Evolutionary conservation across 2,797 vertebrate species (phyloP).

Genomic region (Danio choprae): DNA sequence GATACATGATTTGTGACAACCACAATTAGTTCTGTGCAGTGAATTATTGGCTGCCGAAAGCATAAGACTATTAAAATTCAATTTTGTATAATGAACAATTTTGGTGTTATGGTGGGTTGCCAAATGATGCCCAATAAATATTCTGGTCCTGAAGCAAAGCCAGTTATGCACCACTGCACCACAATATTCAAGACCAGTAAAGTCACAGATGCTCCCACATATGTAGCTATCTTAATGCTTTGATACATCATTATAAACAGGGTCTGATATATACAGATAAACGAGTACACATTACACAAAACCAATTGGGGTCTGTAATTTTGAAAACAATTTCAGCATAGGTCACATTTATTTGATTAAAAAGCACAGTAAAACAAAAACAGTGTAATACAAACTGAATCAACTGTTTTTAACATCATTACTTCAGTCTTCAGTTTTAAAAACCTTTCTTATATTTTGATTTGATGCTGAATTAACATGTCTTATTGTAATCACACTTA

Average conservation of each 20-base stretch:
- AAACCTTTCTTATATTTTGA: background rate
- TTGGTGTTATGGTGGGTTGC: slow-evolving; percentile 26
- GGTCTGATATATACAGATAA: background rate
- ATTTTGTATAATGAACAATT: slow-evolving; percentile 34
- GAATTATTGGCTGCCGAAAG: slow-evolving; percentile 35
- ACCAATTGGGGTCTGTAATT: background rate
- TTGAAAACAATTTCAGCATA: background rate
- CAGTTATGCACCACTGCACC: slow-evolving; percentile 11
- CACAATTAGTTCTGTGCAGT: background rate
- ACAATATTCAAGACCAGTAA: background rate
- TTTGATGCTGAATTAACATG: background rate
- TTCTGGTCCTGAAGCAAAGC: slow-evolving; percentile 28
- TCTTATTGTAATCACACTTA: background rate
- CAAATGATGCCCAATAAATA: slow-evolving; percentile 32
- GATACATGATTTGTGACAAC: slow-evolving; percentile 20
- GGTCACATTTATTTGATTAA: background rate
- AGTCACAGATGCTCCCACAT: slow-evolving; percentile 4
- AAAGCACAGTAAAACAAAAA: background rate
- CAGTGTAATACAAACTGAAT: background rate
- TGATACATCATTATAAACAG: background rate
- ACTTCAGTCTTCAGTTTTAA: background rate
- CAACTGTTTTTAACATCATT: background rate
- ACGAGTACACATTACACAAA: background rate
- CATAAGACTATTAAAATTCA: slow-evolving; percentile 20
- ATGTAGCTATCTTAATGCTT: background rate